These are phyloP conservation scores for Platygyra sinensis DNA, from an alignment of 64 coral and sea anemone genomes.

Conservation along the genomic window DNA sequence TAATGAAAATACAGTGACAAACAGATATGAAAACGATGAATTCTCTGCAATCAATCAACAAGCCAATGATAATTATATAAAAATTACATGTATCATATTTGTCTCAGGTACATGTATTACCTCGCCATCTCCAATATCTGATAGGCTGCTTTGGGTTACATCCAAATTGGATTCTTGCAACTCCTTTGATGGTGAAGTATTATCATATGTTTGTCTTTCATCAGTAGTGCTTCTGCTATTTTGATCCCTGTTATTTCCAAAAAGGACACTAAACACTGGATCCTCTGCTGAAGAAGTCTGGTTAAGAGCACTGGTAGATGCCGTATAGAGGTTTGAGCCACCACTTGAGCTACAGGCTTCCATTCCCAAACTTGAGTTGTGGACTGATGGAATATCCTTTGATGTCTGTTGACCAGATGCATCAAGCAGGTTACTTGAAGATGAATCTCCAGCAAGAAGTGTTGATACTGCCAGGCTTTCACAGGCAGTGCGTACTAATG, in stretches of 20 bases:
- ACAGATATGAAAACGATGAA: no score
- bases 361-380: not conserved
- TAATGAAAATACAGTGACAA: no score
- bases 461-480: constrained; percentile 54
- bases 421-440: constrained; percentile 12
- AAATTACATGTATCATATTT: no score
- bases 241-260: constrained; percentile 13
- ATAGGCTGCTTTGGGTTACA: not conserved
- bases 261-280: constrained; percentile 25
- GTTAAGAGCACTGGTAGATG: not conserved
- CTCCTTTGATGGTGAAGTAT: constrained; percentile 1
- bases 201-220: not conserved
- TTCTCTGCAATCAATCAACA: no score
- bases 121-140: constrained; percentile 36
- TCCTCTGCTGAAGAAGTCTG: constrained; percentile 7
- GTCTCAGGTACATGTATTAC: not conserved
- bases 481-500: constrained; percentile 83
- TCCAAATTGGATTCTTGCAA: constrained; percentile 8
- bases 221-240: not conserved
- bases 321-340: not conserved
- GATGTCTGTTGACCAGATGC: not conserved
- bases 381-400: not conserved
- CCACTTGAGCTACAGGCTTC: not conserved
- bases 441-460: not conserved
- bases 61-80: no score